Evolutionary conservation across 2,888 invertebrate species (phyloP), one percentile per base, ranked within the genome.

Genomic region (Nebria salina): DNA sequence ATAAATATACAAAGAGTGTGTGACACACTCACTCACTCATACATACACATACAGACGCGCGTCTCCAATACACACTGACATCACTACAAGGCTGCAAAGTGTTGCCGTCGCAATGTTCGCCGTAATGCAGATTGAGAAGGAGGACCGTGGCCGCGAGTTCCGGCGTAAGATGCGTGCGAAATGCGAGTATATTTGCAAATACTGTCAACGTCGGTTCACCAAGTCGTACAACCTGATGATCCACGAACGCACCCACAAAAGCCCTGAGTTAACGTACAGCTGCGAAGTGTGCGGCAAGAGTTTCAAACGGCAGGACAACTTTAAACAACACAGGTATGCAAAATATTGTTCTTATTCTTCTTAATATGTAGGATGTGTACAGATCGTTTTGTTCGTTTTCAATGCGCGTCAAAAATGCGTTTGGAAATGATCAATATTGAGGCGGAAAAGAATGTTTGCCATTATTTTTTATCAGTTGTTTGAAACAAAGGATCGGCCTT

Each of bases 191-290:
- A 97, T 98, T 89, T 99, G 98, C 94, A 97, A 97, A 90, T 98
- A 96, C 91, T 99, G 98, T 92, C 96, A 96, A 90, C 93, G 98
- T 88, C 94, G 98, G 89, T 99, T 99, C 92, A 98, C 97, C 88
- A 99, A 99, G 91, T 96, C 97, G 85, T 99, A 99, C 92, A 99
- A 99, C 91, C 93, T 99, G 89, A 94, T 98, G 93, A 98, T 99
- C 87, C 98, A 99, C 92, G 98, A 98, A 90, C 93, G 98, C 89
- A 98, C 98, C 86, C 98, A 99, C 92, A 97, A 97, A 90, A 97
- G 98, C 89, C 95, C 95, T 83, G 98, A 98, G 91, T 93, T 98
- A 87, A 97, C 98, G 81, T 99, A 97, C 91, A 95, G 96, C 87
- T 99, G 98, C 91, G 98, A 98, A 90, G 96, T 98, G 86, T 99